Evolutionary conservation across 2,113 vertebrate genomes (phyloP), one percentile per base, ranked within the genome.

Genomic region (Pipa parva): DNA sequence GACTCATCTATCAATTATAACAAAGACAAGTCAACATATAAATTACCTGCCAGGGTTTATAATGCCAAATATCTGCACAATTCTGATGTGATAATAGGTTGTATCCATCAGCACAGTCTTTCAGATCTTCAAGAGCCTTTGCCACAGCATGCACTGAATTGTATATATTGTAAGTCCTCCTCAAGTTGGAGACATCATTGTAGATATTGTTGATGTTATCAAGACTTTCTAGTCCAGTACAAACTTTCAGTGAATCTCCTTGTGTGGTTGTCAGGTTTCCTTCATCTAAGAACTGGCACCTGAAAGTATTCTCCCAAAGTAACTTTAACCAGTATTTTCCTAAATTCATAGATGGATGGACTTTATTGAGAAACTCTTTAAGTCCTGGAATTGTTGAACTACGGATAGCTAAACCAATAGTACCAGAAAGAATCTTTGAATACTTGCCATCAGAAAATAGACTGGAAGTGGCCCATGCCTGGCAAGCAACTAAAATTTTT

Each of bases 101-200:
- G 46, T 48, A 2, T n/a, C 5, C 7, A 10, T n/a, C 7, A 7
- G 15, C 12, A 24, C 61, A 63, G 3, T 63, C 26, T 4, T 31
- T 52, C 22, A n/a, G n/a, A n/a, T n/a, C n/a, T n/a, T n/a, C n/a
- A n/a, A n/a, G n/a, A n/a, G n/a, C n/a, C n/a, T n/a, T 61, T 5
- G 74, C 76, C 31, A 74, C 55, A 45, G 63, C 67, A 42, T 76
- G 60, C 3, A 78, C 56, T 12, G 66, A 54, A 17, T 57, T 71
- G 52, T 77, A 79, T 22, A 79, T 70, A 33, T 31, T 59, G 36
- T 71, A 76, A 18, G 63, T 68, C 17, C 63, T 67, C 1, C 61
- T n/a, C 25, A 63, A 52, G 31, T 17, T n/a, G n/a, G n/a, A n/a
- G n/a, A n/a, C n/a, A n/a, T n/a, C n/a, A n/a, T n/a, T n/a, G n/a